Evolutionary conservation across 1,140 invertebrate genomes (phyloP).

Genomic region (Magallana gigas): DNA sequence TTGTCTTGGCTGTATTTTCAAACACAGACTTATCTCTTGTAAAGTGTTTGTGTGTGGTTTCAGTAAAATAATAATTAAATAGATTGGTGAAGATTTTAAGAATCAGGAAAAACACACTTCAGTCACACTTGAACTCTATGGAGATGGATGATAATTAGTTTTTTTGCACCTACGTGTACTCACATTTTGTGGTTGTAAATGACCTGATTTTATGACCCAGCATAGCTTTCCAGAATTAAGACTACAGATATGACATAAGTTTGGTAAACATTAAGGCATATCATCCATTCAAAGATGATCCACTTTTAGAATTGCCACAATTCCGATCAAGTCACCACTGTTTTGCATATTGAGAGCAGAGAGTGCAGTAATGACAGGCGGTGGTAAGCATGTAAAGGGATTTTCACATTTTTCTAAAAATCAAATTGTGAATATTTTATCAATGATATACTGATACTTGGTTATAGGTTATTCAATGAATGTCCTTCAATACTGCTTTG

Average conservation of each 20-base stretch:
- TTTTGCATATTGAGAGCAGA: constrained; percentile 11
- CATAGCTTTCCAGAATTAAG: neutral
- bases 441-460: too few species aligned
- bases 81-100: constrained; percentile 2
- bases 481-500: too few species aligned
- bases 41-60: constrained; percentile 2
- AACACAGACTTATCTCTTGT: neutral
- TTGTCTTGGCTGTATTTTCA: neutral
- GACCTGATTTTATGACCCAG: constrained; percentile 8
- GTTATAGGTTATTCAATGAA: too few species aligned
- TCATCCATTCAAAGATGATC: constrained; percentile 20
- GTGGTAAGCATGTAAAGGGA: neutral
- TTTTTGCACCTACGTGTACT: constrained; percentile 30
- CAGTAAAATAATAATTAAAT: neutral
- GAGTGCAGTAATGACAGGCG: constrained; percentile 15
- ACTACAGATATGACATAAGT: neutral
- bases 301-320: constrained; percentile 5
- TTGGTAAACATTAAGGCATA: neutral
- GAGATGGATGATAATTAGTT: constrained; percentile 29
- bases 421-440: too few species aligned
- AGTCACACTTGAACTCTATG: neutral
- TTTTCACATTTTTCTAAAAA: too few species aligned
- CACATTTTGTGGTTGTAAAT: constrained; percentile 15
- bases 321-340: neutral
- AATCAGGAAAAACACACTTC: constrained; percentile 24